A percentile compares a stretch with the other conserved stretches of the same genome.
Evolutionary conservation across 1,140 invertebrate species (phyloP).

Genomic region (Diorhabda sublineata): DNA sequence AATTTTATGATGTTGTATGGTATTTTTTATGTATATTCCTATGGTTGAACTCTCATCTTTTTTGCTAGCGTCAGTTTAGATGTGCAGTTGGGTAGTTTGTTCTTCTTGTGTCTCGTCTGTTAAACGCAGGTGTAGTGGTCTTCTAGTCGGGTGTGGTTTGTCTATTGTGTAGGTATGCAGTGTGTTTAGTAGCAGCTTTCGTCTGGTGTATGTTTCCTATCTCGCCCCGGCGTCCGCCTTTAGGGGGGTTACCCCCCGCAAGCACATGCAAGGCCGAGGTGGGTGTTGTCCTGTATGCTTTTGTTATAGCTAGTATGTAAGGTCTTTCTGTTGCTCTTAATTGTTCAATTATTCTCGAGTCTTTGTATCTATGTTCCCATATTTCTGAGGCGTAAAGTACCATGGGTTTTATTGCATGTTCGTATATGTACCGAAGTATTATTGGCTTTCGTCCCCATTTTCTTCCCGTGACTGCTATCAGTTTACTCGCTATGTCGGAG

Average conservation of each 20-base stretch:
- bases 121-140: no score
- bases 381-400: not conserved
- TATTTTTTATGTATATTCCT: not conserved
- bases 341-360: constrained; percentile 19
- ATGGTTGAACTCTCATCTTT: not conserved
- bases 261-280: constrained; percentile 25
- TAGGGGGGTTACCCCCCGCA: constrained; percentile 23
- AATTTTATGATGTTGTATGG: no score
- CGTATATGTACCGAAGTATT: not conserved
- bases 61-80: not conserved
- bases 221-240: constrained; percentile 13
- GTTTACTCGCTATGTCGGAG: not conserved
- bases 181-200: no score
- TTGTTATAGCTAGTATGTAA: constrained; percentile 18
- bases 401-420: not conserved
- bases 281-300: not conserved
- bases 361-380: not conserved
- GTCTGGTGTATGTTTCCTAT: not conserved
- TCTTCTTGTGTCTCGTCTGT: not conserved
- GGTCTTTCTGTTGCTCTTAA: constrained; percentile 24
- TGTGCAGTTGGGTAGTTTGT: not conserved
- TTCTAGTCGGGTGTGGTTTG: not conserved
- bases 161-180: not conserved
- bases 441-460: not conserved
- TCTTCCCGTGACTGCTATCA: not conserved